These are phyloP conservation scores for Hydra vulgaris DNA, from an alignment of 30 jellyfish, hydroid and myxozoan species.

Conservation along the genomic window DNA sequence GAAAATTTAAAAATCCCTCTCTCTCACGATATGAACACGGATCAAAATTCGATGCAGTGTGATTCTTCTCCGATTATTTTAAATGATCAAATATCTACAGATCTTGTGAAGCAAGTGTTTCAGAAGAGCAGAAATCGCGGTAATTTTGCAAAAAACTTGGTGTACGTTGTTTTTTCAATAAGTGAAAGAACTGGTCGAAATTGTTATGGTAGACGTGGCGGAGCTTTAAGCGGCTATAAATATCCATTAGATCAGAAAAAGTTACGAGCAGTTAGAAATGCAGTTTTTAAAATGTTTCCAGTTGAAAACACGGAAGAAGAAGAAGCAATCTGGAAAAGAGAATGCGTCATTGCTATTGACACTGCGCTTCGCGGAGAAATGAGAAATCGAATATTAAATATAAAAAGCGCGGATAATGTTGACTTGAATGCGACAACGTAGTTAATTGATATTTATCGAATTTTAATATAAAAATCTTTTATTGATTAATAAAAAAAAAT, in stretches of 20 bases:
- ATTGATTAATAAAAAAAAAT: too few species aligned
- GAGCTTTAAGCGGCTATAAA: constrained; percentile 59
- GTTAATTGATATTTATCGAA: too few species aligned
- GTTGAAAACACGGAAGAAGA: constrained; percentile 40
- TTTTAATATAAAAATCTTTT: too few species aligned
- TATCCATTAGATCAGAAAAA: constrained; percentile 61
- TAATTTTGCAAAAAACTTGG: constrained; percentile 79
- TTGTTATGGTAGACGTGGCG: constrained; percentile 84
- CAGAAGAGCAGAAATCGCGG: constrained; percentile 78
- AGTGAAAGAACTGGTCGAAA: constrained; percentile 70
- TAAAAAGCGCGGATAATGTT: constrained; percentile 5
- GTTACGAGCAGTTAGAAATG: constrained; percentile 43
- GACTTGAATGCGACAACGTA: neutral
- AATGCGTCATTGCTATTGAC: constrained; percentile 92
- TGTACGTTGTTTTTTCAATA: constrained; percentile 41
- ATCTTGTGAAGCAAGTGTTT: constrained; percentile 32
- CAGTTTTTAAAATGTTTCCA: constrained; percentile 65
- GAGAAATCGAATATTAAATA: constrained; percentile 31
- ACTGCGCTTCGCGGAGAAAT: constrained; percentile 82
- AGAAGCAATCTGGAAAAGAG: constrained; percentile 79
- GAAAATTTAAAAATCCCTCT: neutral
- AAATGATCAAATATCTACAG: constrained; percentile 34
- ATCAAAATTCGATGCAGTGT: neutral
- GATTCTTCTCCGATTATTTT: constrained; percentile 12
- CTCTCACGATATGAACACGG: neutral